Base-by-base conservation (phyloP, 2,797 vertebrate genomes). In the Poecilia wingei region DNA sequence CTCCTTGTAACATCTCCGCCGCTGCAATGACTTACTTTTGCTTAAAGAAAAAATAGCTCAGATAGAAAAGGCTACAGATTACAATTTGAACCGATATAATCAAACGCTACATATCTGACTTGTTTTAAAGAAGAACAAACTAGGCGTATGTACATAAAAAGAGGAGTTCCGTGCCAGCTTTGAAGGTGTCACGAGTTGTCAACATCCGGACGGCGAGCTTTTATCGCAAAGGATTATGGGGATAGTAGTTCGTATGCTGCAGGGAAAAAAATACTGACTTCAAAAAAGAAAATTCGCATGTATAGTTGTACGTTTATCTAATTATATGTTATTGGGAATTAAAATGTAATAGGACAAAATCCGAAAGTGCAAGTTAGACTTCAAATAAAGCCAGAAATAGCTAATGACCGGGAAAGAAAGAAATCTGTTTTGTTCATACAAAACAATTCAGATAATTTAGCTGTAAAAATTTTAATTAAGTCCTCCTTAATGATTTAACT, bases 201-300 rank as follows among this genome's bases (percentile, higher is more conserved):
- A 95, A 96, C 95, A 95, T 96, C 94, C 95, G 94, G 89, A 86
- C 70, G 77, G 36, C 2, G 0, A 46, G 41, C 10, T n/a, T 76
- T 47, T 3, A 16, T 59, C 36, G 72, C 75, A 84, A 70, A 20
- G 95, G 55, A 88, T 89, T 90, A 4, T 93, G 95, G 94, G 94
- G 49, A 80, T 16, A 46, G 89, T 83, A 93, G 93, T 95, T 66
- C 0, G 33, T 61, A 28, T 14, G 9, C 2, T 59, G 0, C 0
- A 49, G 20, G 22, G 3, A 10, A 51, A 49, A 20, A 25, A 28
- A 36, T 3, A 6, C 68, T 28, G 5, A 46, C n/a, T 16, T 1
- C 28, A 45, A 70, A 45, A 41, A 10, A 70, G 39, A 70, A 18
- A 66, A 43, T 20, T 25, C 1, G 14, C 28, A 66, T 28, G 66